Evolutionary conservation across 2,113 vertebrate genomes (phyloP), one percentile per base, ranked within the genome.

Genomic region (Oreochromis aureus): DNA sequence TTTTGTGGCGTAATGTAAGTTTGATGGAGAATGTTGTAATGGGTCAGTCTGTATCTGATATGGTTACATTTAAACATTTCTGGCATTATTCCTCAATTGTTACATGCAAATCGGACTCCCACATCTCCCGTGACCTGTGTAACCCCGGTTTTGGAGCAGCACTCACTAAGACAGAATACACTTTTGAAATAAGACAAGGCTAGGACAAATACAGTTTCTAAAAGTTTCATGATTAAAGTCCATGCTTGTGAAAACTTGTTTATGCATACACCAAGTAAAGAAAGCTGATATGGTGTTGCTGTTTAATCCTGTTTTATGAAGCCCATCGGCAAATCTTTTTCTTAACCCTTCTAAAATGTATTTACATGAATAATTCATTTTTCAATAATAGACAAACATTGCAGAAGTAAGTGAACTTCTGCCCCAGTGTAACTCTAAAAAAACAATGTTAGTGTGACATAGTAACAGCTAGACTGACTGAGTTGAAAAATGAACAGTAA

Each of bases 111-210:
- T 66, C 1, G 32, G 32, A 3, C 61, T 66, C 18, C 32, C 59
- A 12, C 10, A 13, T 66, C 34, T 39, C 34, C 3, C 0, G 2
- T 39, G 34, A 39, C 34, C 34, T 66, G 18, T 5, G 61, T 66
- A n/a, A n/a, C 61, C 19, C 61, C 12, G 61, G 34, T 66, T 66
- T 66, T 66, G 19, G 61, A 66, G 18, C 34, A 66, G 61, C 34
- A n/a, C 61, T 39, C 61, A 66, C 10, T 66, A 66, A 66, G 34
- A 66, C 61, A 66, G 10, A n/a, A 66, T 66, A 39, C 34, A 66
- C 19, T 39, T 39, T 39, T 66, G 19, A 39, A 39, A 66, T 39
- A 66, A 66, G 61, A 39, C 32, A 36, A 66, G 61, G 10, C 12
- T 18, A 51, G 24, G 10, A 51, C 51, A 51, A 78, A 32, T 51